A percentile compares a stretch with the other conserved stretches of the same genome.
phyloP scores from a whole-genome alignment of 2,888 invertebrate species.

The Heterodera filipjevi region DNA sequence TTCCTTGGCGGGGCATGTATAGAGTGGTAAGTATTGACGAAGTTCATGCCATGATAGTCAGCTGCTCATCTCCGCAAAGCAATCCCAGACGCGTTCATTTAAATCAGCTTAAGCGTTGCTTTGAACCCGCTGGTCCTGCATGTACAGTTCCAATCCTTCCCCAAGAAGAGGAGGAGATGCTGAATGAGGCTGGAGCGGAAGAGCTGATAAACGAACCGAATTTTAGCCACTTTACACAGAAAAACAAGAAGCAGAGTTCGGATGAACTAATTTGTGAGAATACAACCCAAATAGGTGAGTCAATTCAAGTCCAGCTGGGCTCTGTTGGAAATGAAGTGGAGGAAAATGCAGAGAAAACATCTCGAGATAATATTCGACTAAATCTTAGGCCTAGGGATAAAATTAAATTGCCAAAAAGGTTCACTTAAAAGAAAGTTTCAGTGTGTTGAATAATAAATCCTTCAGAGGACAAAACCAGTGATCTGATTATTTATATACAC shows the following conservation, averaged over 20 bases:
- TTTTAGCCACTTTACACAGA: neutral
- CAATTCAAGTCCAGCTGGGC: too few species aligned
- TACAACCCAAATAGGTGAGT: too few species aligned
- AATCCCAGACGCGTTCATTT: neutral
- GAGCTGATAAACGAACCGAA: neutral
- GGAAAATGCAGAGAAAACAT: too few species aligned
- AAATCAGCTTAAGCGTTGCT: neutral
- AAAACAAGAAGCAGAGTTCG: neutral
- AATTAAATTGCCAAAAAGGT: too few species aligned
- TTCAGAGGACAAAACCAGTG: too few species aligned
- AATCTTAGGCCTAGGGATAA: too few species aligned
- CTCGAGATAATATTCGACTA: too few species aligned
- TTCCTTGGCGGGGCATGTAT: conserved; percentile 14
- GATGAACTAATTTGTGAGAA: too few species aligned
- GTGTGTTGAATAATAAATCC: too few species aligned
- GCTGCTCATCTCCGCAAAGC: neutral
- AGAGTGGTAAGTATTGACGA: neutral
- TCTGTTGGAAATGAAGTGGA: too few species aligned
- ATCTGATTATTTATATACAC: too few species aligned
- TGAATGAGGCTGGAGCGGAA: neutral
- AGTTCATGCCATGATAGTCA: conserved; percentile 8
- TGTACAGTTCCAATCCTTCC: neutral
- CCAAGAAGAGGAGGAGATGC: neutral
- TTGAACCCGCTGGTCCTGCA: neutral
- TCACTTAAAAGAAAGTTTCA: too few species aligned